Conservation (phyloP, 1,140 invertebrate species). For the Hydropsyche tenuis region DNA sequence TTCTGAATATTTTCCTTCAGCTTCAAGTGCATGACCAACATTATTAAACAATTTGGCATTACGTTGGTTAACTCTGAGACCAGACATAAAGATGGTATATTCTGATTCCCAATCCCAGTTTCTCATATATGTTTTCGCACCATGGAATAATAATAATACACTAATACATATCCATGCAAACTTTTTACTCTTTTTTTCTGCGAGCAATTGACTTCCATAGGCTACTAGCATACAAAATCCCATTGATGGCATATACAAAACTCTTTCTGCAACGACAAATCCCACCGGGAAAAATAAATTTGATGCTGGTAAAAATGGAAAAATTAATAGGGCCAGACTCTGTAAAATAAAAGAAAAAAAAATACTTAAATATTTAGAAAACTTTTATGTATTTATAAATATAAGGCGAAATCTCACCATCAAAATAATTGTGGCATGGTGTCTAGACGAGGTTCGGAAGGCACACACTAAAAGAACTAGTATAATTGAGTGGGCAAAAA, state of each 20-base stretch:
- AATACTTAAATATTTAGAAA: neutral
- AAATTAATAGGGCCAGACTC: slow-evolving; percentile 82
- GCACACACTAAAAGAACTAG: slow-evolving; percentile 70
- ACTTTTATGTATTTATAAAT: slow-evolving; percentile 18
- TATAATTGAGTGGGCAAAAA: slow-evolving; percentile 73
- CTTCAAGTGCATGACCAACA: slow-evolving; percentile 93
- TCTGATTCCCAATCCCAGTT: slow-evolving; percentile 94
- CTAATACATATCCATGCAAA: slow-evolving; percentile 67
- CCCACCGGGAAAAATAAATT: slow-evolving; percentile 98
- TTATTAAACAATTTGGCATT: slow-evolving; percentile 98
- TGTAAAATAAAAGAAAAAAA: slow-evolving; percentile 59
- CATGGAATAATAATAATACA: slow-evolving; percentile 76
- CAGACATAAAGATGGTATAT: slow-evolving; percentile 92
- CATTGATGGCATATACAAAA: slow-evolving; percentile 97
- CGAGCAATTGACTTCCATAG: slow-evolving; percentile 70
- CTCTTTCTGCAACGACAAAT: slow-evolving; percentile 95
- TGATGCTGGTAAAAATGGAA: slow-evolving; percentile 94
- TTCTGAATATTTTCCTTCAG: slow-evolving; percentile 80
- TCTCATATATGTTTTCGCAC: slow-evolving; percentile 81
- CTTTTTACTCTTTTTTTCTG: slow-evolving; percentile 65
- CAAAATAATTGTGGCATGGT: slow-evolving; percentile 76
- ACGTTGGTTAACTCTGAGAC: slow-evolving; percentile 85
- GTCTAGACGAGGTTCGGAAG: slow-evolving; percentile 69
- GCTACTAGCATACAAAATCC: slow-evolving; percentile 94
- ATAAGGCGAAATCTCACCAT: slow-evolving; percentile 68